A percentile compares a stretch with the other conserved stretches of the same genome.
Evolutionary conservation across 2,797 vertebrate genomes (phyloP).

Genomic region (Chrosomus eos): DNA sequence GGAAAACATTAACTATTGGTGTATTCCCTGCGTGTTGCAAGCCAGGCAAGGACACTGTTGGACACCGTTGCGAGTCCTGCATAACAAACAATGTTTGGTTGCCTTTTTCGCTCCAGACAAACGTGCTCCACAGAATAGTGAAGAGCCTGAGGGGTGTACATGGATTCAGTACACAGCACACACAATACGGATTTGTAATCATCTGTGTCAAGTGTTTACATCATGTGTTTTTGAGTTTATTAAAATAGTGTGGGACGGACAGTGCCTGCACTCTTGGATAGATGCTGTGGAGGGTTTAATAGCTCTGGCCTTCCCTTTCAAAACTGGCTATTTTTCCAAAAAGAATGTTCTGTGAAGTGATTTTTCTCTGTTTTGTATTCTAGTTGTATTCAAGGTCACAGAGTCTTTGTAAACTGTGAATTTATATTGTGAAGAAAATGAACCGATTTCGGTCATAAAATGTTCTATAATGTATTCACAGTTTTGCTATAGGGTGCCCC

Average conservation of each 20-base stretch:
- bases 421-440: neutral
- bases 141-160: neutral
- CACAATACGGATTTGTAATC: slow-evolving; percentile 15
- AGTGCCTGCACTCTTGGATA: neutral
- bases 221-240: neutral
- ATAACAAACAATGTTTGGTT: slow-evolving; percentile 8
- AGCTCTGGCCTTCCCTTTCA: neutral
- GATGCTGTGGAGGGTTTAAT: neutral
- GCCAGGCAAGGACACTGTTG: neutral
- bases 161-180: neutral
- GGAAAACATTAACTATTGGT: slow-evolving; percentile 21
- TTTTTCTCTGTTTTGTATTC: neutral
- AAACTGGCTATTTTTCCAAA: neutral
- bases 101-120: neutral
- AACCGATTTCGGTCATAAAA: neutral
- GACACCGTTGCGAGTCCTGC: neutral
- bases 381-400: neutral
- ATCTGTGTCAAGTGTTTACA: neutral
- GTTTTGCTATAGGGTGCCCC: neutral
- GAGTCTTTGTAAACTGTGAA: neutral
- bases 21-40: neutral
- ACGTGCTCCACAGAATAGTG: neutral
- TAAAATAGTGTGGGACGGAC: neutral
- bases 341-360: neutral
- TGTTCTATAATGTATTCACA: neutral